Evolutionary conservation across 2,113 vertebrate genomes (phyloP), one percentile per base, ranked within the genome.

Genomic region (Hemichromis elongatus): DNA sequence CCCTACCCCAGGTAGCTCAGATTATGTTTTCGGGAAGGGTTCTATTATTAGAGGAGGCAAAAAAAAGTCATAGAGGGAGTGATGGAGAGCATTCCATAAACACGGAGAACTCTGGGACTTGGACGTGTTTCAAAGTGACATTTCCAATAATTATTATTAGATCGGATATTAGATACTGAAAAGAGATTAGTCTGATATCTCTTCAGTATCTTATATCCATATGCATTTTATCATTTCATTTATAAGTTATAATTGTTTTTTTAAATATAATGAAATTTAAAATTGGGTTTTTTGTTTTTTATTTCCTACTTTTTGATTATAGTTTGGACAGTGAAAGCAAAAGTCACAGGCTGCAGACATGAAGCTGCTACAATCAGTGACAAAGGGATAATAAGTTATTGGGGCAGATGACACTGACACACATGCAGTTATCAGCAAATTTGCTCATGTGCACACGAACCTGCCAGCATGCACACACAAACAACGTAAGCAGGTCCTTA

Each of bases 391-490:
- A 18, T 18, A 63, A 35, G n/a, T 21, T 18, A 40, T 9, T 16
- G 63, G 24, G 57, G 47, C 73, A 83, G 83, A 45, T 70, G 80
- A 79, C 84, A 80, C 66, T 57, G 70, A 84, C 84, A 66, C 35
- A 30, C n/a, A 4, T 53, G 12, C 57, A 55, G 26, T 61, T 24
- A 82, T 79, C 42, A 52, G 54, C 66, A 77, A 33, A 61, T 26
- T n/a, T n/a, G n/a, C 33, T 66, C 26, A 54, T 33, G 52, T 37
- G 53, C 30, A 24, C 86, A 84, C 30, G 3, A 50, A 37, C 47
- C 30, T 75, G 18, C 6, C 13, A 54, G 52, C 52, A 59, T 79
- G 80, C 78, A 77, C 68, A 57, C 70, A 93, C 78, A 82, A 50
- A 68, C 50, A 80, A 12, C 5, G 7, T 21, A 63, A 82, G 21